Evolutionary conservation across 2,888 invertebrate genomes (phyloP).

Genomic region (Lampropteryx suffumata): DNA sequence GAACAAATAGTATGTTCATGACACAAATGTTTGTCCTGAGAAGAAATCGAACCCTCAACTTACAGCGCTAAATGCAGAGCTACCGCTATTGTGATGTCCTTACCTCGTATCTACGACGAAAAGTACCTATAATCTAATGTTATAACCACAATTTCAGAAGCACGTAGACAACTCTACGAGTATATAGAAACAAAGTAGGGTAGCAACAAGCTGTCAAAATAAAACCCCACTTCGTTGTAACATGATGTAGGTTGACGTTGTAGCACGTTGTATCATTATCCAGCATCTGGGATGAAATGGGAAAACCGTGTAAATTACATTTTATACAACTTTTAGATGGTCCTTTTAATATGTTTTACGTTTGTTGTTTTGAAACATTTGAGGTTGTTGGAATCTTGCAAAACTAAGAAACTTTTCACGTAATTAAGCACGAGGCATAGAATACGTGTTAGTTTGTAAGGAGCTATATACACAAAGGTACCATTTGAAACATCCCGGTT

Average conservation of each 20-base stretch:
- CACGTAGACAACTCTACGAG: too few species aligned
- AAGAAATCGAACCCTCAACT: too few species aligned
- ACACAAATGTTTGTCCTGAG: too few species aligned
- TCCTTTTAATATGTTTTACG: not conserved
- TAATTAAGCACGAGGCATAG: slow-evolving; percentile 42
- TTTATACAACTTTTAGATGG: slow-evolving; percentile 15
- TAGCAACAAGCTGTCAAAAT: slow-evolving; percentile 42
- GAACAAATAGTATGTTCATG: too few species aligned
- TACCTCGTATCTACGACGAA: too few species aligned
- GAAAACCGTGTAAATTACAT: slow-evolving; percentile 30
- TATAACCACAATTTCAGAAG: too few species aligned
- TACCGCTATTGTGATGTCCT: too few species aligned
- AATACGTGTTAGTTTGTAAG: too few species aligned
- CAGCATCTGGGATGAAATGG: slow-evolving; percentile 35
- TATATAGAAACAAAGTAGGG: slow-evolving; percentile 4
- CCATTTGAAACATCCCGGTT: slow-evolving; percentile 50
- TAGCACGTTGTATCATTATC: slow-evolving; percentile 42
- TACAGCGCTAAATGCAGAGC: too few species aligned
- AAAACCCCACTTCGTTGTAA: slow-evolving; percentile 43
- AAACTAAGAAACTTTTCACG: slow-evolving; percentile 26
- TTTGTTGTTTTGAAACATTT: not conserved
- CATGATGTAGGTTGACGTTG: slow-evolving; percentile 56
- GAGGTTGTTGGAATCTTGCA: not conserved
- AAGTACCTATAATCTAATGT: too few species aligned
- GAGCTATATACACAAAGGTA: slow-evolving; percentile 40